phyloP scores from a whole-genome alignment of 2,888 invertebrate genomes.

The Cheilosia vulpina region DNA sequence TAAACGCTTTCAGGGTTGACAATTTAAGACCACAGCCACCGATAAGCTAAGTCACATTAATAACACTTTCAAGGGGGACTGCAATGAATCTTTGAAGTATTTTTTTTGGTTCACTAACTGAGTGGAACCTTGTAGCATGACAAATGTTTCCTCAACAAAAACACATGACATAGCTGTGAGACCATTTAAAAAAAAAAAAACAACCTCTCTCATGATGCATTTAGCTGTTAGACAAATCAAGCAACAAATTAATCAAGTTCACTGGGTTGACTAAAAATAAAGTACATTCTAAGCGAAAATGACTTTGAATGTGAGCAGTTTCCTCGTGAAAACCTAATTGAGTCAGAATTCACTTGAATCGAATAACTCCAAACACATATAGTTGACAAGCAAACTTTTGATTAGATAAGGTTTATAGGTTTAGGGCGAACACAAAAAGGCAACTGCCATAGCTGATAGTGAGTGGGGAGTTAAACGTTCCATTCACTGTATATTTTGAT shows the following conservation, averaged over 20 bases:
- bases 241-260: constrained; percentile 23
- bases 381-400: neutral
- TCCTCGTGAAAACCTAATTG: neutral
- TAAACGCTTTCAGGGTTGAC: constrained; percentile 9
- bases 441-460: constrained; percentile 1
- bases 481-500: neutral
- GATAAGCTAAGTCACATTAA: constrained; percentile 19
- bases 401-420: constrained; percentile 19
- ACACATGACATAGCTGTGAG: neutral
- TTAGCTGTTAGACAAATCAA: neutral
- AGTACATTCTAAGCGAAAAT: constrained; percentile 14
- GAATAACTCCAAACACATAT: neutral
- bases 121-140: constrained; percentile 33
- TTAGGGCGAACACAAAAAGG: neutral
- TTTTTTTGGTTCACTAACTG: neutral
- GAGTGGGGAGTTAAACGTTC: neutral
- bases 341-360: neutral
- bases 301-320: constrained; percentile 13
- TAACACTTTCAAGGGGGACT: neutral
- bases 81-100: neutral
- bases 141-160: neutral
- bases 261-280: constrained; percentile 38
- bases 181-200: neutral
- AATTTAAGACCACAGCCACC: constrained; percentile 17
- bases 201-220: neutral